phyloP scores from a whole-genome alignment of 2,888 invertebrate genomes.

The Notodonta ziczac region DNA sequence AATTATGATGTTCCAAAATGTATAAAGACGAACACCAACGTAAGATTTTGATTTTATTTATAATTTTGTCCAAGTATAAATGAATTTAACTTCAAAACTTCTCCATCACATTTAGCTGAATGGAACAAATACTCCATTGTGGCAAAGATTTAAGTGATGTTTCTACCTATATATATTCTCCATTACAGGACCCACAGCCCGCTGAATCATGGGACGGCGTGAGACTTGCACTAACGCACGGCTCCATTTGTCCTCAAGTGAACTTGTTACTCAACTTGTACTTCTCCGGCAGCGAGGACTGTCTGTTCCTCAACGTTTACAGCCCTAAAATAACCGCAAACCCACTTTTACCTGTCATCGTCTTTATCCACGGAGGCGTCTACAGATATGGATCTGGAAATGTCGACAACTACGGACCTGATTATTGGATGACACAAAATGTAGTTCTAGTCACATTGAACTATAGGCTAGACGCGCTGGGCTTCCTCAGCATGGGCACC shows the following conservation, averaged over 20 bases:
- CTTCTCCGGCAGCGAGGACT: constrained; percentile 31
- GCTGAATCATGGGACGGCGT: constrained; percentile 17
- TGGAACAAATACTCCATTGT: no score
- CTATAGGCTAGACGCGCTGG: constrained; percentile 51
- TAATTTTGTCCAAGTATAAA: no score
- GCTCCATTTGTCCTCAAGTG: constrained; percentile 18
- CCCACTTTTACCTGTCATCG: constrained; percentile 37
- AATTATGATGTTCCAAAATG: no score
- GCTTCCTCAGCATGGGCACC: constrained; percentile 48
- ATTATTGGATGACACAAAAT: constrained; percentile 24
- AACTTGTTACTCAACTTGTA: constrained; percentile 26
- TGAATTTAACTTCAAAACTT: no score
- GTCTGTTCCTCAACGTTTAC: constrained; percentile 33
- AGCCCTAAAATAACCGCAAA: constrained; percentile 10
- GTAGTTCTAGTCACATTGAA: constrained; percentile 53
- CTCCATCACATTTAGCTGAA: no score
- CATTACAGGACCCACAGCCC: constrained; percentile 17
- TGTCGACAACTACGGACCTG: constrained; percentile 12
- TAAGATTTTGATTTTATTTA: no score
- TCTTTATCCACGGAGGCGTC: constrained; percentile 53
- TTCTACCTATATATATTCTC: no score
- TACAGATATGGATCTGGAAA: constrained; percentile 46
- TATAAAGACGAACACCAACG: no score
- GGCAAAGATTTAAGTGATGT: not conserved
- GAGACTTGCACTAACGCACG: constrained; percentile 15